These are phyloP conservation scores for Strigamia transsilvanica DNA, from an alignment of 2,888 invertebrate species.

Conservation along the genomic window DNA sequence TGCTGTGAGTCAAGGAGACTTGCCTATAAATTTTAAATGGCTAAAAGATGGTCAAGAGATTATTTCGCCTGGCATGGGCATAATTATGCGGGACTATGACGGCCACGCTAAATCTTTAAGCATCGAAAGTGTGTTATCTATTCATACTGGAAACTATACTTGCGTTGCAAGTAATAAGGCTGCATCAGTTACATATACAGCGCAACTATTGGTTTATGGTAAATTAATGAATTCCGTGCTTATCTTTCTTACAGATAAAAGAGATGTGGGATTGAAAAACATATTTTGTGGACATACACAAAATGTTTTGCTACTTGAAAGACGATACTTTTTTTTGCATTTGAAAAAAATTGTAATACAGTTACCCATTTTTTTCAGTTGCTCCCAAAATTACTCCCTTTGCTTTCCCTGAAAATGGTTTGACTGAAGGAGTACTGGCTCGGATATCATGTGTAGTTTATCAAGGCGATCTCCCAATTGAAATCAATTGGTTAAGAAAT, in stretches of 20 bases:
- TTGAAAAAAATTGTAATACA: background rate
- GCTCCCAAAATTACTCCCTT: constrained; percentile 62
- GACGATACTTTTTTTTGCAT: background rate
- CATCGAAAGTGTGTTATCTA: constrained; percentile 58
- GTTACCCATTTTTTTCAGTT: constrained; percentile 14
- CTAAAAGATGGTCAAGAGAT: constrained; percentile 63
- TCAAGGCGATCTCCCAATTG: constrained; percentile 61
- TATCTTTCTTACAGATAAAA: constrained; percentile 17
- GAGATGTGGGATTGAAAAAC: background rate
- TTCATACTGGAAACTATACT: constrained; percentile 60
- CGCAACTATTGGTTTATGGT: constrained; percentile 59
- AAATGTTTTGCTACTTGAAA: background rate
- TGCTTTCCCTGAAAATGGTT: constrained; percentile 67
- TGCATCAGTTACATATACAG: constrained; percentile 59
- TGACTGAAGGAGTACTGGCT: constrained; percentile 68
- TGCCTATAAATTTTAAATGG: constrained; percentile 80
- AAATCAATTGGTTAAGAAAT: constrained; percentile 67
- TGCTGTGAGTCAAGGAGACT: constrained; percentile 78
- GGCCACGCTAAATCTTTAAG: constrained; percentile 59
- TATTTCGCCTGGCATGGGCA: constrained; percentile 57
- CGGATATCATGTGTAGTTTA: constrained; percentile 65
- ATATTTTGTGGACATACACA: background rate
- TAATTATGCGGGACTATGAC: constrained; percentile 58
- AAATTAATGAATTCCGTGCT: constrained; percentile 15
- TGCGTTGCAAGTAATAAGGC: constrained; percentile 59